phyloP scores from a whole-genome alignment of 2,888 invertebrate species.

The Dasypolia templi region DNA sequence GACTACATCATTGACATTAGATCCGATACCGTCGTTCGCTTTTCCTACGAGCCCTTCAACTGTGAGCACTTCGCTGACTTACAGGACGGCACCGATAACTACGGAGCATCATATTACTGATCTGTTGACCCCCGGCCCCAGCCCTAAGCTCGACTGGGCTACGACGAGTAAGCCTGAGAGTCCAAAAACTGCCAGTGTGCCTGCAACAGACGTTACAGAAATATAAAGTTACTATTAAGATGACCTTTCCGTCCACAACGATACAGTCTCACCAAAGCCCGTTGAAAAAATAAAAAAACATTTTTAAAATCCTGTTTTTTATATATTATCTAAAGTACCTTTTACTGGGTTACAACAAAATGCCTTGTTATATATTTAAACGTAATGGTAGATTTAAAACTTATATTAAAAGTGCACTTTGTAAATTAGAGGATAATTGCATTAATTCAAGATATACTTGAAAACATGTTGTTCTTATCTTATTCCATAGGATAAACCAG shows the following conservation, averaged over 20 bases:
- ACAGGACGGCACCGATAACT: neutral
- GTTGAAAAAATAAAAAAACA: constrained; percentile 1
- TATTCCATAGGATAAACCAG: neutral
- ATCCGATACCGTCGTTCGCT: neutral
- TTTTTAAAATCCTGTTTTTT: neutral
- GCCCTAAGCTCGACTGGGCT: rapidly evolving
- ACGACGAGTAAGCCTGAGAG: neutral
- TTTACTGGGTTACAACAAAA: neutral
- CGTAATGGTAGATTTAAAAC: neutral
- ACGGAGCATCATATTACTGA: neutral
- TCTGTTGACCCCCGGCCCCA: constrained; percentile 1
- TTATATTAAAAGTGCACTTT: neutral
- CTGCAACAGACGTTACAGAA: neutral
- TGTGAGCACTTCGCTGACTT: neutral
- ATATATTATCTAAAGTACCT: neutral
- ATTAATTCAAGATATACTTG: neutral
- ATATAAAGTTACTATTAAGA: neutral
- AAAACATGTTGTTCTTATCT: neutral
- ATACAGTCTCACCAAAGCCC: neutral
- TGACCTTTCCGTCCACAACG: neutral
- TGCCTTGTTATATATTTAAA: neutral
- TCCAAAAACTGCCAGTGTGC: neutral
- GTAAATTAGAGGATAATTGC: neutral
- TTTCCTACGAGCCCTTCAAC: neutral
- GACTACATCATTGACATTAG: neutral